Evolutionary conservation across 2,888 invertebrate species (phyloP), one percentile per base, ranked within the genome.

Genomic region (Colletes collaris): DNA sequence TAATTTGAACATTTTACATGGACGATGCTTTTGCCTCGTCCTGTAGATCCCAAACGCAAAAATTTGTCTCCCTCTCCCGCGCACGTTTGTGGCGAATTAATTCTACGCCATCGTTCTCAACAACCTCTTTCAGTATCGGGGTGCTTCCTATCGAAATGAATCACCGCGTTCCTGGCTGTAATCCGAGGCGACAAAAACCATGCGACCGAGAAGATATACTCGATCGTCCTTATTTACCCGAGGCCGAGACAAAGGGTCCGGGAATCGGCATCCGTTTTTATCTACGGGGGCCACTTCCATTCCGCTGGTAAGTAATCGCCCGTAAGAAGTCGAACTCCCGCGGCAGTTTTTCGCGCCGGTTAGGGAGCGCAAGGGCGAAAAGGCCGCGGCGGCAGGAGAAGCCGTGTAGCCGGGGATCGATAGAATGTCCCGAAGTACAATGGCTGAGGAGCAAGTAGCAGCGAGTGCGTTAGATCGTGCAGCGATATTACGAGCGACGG

Each of bases 351-450:
- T 73, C 76, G 27, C 73, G 58, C 52, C 50, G 37, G 60, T 55
- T 49, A 49, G 35, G 63, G 7, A 10, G 10, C 44, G 8, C 19
- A 4, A 27, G 7, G 4, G 44, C n/a, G 37, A 40, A 68, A 55
- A 65, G 46, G 27, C 16, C 56, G 27, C 55, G 50, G 62, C 13
- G 52, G 62, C 44, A 68, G 71, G 80, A 78, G 80, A 83, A 71
- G 77, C 78, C 82, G 76, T 59, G 72, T 76, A 73, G 76, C 68
- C 76, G 75, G 71, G 82, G 84, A 87, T 86, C 87, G 83, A 87
- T 88, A 83, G 79, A 80, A 84, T 81, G 84, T 89, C 82, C 78
- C 64, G 74, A 76, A 27, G 81, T 67, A 86, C 86, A 88, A 88
- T 89, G 74, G 84, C 46, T 76, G 79, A 77, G 64, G 75, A 81